Conservation (phyloP, 1,140 invertebrate genomes). For the Meloidogyne hapla region DNA sequence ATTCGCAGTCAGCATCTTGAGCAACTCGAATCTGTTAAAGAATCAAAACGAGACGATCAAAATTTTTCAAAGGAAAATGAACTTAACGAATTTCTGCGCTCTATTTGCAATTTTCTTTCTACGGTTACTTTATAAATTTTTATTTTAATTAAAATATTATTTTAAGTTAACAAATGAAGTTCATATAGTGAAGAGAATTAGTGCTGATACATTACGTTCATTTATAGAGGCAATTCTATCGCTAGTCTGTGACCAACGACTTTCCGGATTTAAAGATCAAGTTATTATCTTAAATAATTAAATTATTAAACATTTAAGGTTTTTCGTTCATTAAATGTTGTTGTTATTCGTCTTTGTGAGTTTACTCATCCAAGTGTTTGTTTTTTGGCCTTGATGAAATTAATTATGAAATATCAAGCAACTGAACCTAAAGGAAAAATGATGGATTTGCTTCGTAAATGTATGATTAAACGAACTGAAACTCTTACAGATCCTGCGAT, state of each 20-base stretch:
- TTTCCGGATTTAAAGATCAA: slow-evolving; percentile 21
- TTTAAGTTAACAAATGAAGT: slow-evolving; percentile 24
- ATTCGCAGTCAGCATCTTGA: slow-evolving; percentile 42
- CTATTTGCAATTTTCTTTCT: slow-evolving; percentile 41
- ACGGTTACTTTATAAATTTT: slow-evolving; percentile 1
- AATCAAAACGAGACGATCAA: background rate
- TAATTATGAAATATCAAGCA: slow-evolving; percentile 42
- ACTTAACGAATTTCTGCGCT: slow-evolving; percentile 33
- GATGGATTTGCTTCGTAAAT: slow-evolving; percentile 32
- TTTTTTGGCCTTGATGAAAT: slow-evolving; percentile 33
- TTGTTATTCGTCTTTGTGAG: slow-evolving; percentile 39
- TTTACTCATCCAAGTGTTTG: slow-evolving; percentile 30
- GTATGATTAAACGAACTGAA: slow-evolving; percentile 34
- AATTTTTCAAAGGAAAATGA: slow-evolving; percentile 23
- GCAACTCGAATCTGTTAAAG: slow-evolving; percentile 25
- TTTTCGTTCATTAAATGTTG: slow-evolving; percentile 40
- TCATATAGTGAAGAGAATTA: slow-evolving; percentile 26
- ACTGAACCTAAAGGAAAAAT: slow-evolving; percentile 29
- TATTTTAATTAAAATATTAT: background rate
- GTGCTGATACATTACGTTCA: slow-evolving; percentile 29
- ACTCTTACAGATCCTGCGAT: slow-evolving; percentile 18
- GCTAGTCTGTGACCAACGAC: slow-evolving; percentile 25
- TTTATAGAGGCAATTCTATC: slow-evolving; percentile 34
- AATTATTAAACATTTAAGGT: slow-evolving; percentile 9
- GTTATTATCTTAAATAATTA: background rate